Base-by-base conservation (phyloP, 2,888 invertebrate species). In the Gymnoscelis rufifasciata region DNA sequence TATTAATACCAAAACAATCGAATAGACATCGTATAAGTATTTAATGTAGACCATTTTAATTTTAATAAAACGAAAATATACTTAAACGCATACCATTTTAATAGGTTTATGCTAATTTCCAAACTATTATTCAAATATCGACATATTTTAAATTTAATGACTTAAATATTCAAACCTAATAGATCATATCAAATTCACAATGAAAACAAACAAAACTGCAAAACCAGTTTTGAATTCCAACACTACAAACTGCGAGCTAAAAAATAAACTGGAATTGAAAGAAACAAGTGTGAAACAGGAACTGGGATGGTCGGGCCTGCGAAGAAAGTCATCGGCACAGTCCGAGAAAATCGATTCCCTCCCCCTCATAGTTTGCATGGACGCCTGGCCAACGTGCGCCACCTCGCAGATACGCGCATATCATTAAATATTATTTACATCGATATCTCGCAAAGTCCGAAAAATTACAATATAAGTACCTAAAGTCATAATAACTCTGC, bases 351-450 rank as follows among this genome's bases (percentile, higher is more conserved):
- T 87, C 87, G 82, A 86, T 87, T 74, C 64, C 67, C 68, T 77
- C 72, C 83, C 83, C 83, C 81, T 79, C 79, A 83, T 86, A 86
- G 86, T 87, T 87, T 87, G 87, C 87, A 87, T 87, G 83, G 76
- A 63, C 69, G 38, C 62, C 66, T 71, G 76, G 72, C 74, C 77
- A 65, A 59, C 48, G 59, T 48, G 38, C 46, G 37, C 19, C 19
- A 2, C 2, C 53, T 48, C 14, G 27, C 46, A 30, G 36, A 40
- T 15, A 35, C 47, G 15, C 27, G 26, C 46, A 45, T 19, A 26
- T n/a, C 28, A 47, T 28, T 19, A 13, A 28, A 31, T 46, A 19
- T 29, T 24, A 31, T 43, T 41, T 47, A 15, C 35, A 35, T 23
- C 19, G 19, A 19, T 19, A 19, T 19, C 19, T 19, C 19, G 2